phyloP scores from a whole-genome alignment of 2,888 invertebrate genomes.

The Aphidoletes aphidimyza region DNA sequence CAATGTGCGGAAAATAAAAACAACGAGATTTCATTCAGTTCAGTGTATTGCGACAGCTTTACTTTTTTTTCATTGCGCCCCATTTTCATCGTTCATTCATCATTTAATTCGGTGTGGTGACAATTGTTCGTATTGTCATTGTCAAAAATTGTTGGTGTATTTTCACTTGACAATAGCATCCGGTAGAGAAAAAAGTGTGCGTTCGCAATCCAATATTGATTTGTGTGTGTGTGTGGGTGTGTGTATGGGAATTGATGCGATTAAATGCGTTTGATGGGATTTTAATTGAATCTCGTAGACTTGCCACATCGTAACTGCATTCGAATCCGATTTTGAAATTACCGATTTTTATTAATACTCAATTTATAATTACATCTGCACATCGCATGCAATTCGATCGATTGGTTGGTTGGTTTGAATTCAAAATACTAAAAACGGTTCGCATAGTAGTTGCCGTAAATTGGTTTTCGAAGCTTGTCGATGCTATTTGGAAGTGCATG shows the following conservation, averaged over 20 bases:
- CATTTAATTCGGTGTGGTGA: background rate
- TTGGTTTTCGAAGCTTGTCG: background rate
- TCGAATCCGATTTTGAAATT: slow-evolving; percentile 32
- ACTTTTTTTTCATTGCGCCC: background rate
- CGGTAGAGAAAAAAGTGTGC: background rate
- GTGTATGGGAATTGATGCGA: too few species aligned
- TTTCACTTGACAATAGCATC: background rate
- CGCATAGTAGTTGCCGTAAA: background rate
- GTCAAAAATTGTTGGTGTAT: background rate
- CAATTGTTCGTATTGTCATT: background rate
- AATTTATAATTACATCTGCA: slow-evolving; percentile 31
- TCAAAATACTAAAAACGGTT: background rate
- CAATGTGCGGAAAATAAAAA: too few species aligned
- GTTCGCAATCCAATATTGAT: too few species aligned
- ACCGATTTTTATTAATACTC: slow-evolving; percentile 7
- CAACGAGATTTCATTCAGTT: slow-evolving; percentile 5
- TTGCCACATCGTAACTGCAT: too few species aligned
- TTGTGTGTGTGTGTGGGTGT: too few species aligned
- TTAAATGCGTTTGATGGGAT: background rate
- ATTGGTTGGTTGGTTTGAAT: slow-evolving; percentile 4
- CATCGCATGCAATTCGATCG: slow-evolving; percentile 2
- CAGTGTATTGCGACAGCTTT: background rate
- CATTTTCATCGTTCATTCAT: background rate
- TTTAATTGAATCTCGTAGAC: slow-evolving; percentile 7
- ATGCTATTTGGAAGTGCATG: background rate